phyloP scores from a whole-genome alignment of 2,113 vertebrate species.

The Coregonus clupeaformis region DNA sequence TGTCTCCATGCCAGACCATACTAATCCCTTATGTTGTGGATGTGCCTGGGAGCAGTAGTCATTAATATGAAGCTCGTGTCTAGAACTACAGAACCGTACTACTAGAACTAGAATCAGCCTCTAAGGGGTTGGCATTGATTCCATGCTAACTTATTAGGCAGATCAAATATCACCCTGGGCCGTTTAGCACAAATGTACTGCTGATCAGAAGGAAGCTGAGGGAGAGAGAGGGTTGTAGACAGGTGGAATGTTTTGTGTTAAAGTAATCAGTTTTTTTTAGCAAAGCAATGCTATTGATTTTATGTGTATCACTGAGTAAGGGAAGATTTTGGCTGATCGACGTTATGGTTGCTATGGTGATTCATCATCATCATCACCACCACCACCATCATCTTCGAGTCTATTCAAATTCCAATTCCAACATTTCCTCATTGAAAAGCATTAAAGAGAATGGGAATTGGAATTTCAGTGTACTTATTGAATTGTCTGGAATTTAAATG shows the following conservation, averaged over 20 bases:
- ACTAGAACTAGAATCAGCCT: conserved; percentile 41
- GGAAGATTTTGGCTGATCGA: background rate
- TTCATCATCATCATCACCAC: background rate
- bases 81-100: conserved; percentile 18
- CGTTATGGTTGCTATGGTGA: background rate
- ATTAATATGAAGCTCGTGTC: conserved; percentile 46
- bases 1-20: conserved; percentile 19
- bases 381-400: too few species aligned
- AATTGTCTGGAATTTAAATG: background rate
- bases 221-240: background rate
- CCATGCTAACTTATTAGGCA: conserved; percentile 31
- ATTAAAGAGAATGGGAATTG: background rate
- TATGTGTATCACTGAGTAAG: background rate
- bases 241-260: background rate
- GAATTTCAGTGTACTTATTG: background rate
- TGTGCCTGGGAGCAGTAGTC: conserved; percentile 25
- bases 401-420: too few species aligned
- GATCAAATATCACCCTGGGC: conserved; percentile 9
- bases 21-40: conserved; percentile 24
- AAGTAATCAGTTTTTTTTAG: background rate
- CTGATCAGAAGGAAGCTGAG: background rate
- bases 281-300: background rate
- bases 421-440: background rate
- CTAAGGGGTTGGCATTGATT: conserved; percentile 29
- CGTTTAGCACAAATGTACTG: conserved; percentile 18